phyloP scores from a whole-genome alignment of 2,797 vertebrate species.

The Columba guinea region DNA sequence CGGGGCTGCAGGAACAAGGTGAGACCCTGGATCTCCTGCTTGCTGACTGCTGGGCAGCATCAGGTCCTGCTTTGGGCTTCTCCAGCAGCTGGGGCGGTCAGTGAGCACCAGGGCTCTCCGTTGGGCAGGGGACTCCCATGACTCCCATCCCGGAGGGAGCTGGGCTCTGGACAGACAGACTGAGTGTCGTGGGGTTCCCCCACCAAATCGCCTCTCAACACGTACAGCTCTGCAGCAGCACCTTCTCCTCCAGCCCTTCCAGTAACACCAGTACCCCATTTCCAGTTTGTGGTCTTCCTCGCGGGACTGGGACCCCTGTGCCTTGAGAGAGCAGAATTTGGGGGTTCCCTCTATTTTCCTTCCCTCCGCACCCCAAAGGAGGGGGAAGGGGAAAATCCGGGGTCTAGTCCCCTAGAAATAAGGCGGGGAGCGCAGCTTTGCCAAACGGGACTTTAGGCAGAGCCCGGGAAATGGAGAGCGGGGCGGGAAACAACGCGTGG shows the following conservation, averaged over 20 bases:
- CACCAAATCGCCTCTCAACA: too few species aligned
- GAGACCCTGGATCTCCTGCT: neutral
- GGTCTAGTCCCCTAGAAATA: neutral
- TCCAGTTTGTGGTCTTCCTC: neutral
- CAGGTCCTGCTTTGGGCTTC: neutral
- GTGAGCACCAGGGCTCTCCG: neutral
- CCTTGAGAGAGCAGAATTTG: neutral
- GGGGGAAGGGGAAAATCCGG: too few species aligned
- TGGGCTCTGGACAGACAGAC: neutral
- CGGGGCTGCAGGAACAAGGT: neutral
- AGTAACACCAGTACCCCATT: neutral
- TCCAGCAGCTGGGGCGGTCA: fast-evolving
- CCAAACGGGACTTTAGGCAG: too few species aligned
- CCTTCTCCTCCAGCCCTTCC: neutral
- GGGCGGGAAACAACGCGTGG: neutral
- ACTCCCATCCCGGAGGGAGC: neutral
- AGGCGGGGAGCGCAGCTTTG: too few species aligned
- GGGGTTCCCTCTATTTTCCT: neutral
- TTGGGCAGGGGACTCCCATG: neutral
- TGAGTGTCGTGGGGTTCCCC: too few species aligned
- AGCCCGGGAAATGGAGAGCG: neutral
- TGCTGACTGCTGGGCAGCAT: too few species aligned
- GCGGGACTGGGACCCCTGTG: too few species aligned
- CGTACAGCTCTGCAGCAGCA: too few species aligned
- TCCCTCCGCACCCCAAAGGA: too few species aligned